Evolutionary conservation across 2,113 vertebrate species (phyloP), one percentile per base, ranked within the genome.

Genomic region (Thymallus thymallus): DNA sequence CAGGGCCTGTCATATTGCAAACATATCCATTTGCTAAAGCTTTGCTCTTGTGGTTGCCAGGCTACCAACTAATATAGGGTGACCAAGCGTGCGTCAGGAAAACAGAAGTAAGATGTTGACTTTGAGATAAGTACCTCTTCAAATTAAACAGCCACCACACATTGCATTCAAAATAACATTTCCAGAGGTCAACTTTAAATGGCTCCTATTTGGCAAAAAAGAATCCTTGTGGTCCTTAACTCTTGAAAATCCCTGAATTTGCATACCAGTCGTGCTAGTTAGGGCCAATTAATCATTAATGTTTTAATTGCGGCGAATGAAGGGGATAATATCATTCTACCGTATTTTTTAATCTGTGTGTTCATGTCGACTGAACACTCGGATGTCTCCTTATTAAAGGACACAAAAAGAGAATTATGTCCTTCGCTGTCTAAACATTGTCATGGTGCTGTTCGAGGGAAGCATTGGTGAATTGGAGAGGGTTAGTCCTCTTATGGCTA

Each of bases 401-500:
- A 95, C 96, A 95, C 93, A 94, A 95, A 95, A 90, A 92, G 81
- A 81, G 92, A 95, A 98, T 97, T 95, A 95, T 92, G 88, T 83
- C 81, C 89, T 76, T 92, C 79, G 91, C 92, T 92, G 88, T 91
- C 92, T 93, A 92, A 91, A 94, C 76, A 92, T 90, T 92, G 86
- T 82, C 92, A 88, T 90, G 87, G 86, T 85, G 88, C 86, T 75
- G 88, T 89, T 78, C 90, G 71, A 90, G 90, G 91, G 92, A 89
- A 84, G 90, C 87, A 86, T 87, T 78, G 84, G 89, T 91, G 83
- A 80, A 87, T 82, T 85, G 89, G 90, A 92, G 91, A 93, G 92
- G 89, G 84, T 85, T 85, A 77, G 1, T 89, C 86, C 91, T 93
- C 78, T 87, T 82, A 79, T 29, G 86, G 86, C 87, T 88, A 92